These are phyloP conservation scores for Adela reaumurella DNA, from an alignment of 2,888 invertebrate species.

Conservation along the genomic window DNA sequence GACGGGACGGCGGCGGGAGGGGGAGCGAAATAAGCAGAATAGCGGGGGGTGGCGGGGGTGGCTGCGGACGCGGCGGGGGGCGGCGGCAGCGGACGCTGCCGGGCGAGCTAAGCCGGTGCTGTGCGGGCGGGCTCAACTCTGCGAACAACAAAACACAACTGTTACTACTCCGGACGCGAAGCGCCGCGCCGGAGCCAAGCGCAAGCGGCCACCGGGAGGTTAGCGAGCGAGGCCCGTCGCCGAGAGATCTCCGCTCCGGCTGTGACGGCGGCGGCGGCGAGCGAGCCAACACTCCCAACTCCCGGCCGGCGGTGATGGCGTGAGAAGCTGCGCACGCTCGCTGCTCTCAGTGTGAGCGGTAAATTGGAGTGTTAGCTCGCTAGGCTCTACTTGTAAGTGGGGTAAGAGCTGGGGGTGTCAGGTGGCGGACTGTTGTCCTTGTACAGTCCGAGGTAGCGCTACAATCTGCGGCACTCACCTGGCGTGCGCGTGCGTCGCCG, in stretches of 20 bases:
- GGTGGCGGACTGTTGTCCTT: no score
- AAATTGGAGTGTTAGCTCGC: no score
- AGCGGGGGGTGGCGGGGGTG: conserved; percentile 53
- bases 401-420: no score
- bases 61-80: conserved; percentile 21
- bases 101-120: conserved; percentile 50
- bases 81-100: conserved; percentile 18
- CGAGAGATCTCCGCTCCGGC: neutral
- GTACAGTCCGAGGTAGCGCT: no score
- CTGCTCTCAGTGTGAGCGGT: no score
- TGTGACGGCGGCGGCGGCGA: no score
- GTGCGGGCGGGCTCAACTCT: conserved; percentile 55
- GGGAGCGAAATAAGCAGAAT: conserved; percentile 54
- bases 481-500: no score
- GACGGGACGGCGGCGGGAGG: conserved; percentile 29
- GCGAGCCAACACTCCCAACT: no score
- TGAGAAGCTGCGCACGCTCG: no score
- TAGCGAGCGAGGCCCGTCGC: conserved; percentile 11
- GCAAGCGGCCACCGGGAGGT: conserved; percentile 50
- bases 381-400: no score
- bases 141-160: conserved; percentile 58
- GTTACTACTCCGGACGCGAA: conserved; percentile 43
- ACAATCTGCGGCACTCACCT: no score
- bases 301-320: no score
- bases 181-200: conserved; percentile 49